Evolutionary conservation across 1,140 invertebrate species (phyloP), one percentile per base, ranked within the genome.

Genomic region (Conus ventricosus): DNA sequence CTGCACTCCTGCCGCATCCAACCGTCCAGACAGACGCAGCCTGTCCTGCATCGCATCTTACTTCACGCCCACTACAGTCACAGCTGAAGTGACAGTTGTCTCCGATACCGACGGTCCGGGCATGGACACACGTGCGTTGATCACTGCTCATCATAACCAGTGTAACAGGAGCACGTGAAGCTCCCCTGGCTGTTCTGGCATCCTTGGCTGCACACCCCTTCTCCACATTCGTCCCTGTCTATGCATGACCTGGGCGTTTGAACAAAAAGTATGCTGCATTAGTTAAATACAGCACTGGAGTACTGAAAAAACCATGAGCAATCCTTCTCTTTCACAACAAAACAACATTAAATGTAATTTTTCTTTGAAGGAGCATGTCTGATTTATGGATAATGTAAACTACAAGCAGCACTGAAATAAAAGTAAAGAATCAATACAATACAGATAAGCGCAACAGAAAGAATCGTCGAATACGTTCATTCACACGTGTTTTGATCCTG

Each of bases 1-100:
- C 15, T 88, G 85, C 91, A 91, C 13, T 75, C 63, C 5, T 27
- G 63, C 2, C 91, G 89, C n/a, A n/a, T 80, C 91, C 91, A 91
- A 7, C 89, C 89, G 8, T 17, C 23, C n/a, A 80, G n/a, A 63
- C 91, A 91, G 11, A 87, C 63, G 75, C 91, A 91, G 0, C 87
- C 57, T 4, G 8, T 60, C 57, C 57, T 60, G 57, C 8, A 15
- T 60, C 8, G 15, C 57, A 60, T 15, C 71, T 25, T 3, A 80
- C 25, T 5, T 57, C 57, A 57, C 84, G 71, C 23, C 78, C 85
- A 60, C 54, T 87, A 63, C 89, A 85, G 51, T 53, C 20, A 63
- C 85, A 76, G 71, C 23, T 53, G 82, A 71, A 11, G 8, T 4
- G 57, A 60, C 57, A 60, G 57, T 60, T 60, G 8, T 60, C 8